A percentile compares a stretch with the other conserved stretches of the same genome.
Conservation (phyloP, 2,888 invertebrate species). For the Drosophila rellima region DNA sequence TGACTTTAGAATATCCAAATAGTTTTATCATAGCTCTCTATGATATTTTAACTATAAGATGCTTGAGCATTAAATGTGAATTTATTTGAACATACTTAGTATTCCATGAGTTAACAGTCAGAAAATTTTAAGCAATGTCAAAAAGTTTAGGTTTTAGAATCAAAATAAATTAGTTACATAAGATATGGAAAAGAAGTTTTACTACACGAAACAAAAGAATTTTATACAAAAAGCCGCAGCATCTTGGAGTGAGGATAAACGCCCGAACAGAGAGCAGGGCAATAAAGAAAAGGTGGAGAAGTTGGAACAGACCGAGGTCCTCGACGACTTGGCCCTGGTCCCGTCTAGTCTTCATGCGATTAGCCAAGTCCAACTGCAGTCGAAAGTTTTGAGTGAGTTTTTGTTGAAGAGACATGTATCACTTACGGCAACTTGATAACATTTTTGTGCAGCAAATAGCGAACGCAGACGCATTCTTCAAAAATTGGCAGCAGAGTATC, state of each 20-base stretch:
- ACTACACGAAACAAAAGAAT: slow-evolving; percentile 22
- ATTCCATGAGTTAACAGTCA: not conserved
- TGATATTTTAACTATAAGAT: not conserved
- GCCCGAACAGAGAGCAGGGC: not conserved
- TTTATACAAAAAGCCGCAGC: not conserved
- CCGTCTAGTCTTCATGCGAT: not conserved
- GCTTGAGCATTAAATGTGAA: not conserved
- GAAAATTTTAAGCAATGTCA: slow-evolving; percentile 2
- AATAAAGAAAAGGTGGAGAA: not conserved
- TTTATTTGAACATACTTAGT: not conserved
- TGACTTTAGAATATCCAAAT: too few relatives aligned
- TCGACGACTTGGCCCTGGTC: not conserved
- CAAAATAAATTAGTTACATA: slow-evolving; percentile 30
- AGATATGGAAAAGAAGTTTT: slow-evolving; percentile 51
- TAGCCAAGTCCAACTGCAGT: not conserved
- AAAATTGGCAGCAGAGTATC: slow-evolving; percentile 12
- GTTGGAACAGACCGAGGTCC: not conserved
- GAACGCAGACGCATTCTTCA: not conserved
- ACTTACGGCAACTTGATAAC: not conserved
- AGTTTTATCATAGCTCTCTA: not conserved
- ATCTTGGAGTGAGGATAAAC: not conserved
- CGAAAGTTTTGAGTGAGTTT: not conserved
- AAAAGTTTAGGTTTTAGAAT: slow-evolving; percentile 8
- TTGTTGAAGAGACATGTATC: not conserved
- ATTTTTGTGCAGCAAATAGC: not conserved